Percentiles rank a stretch among this genome's conserved stretches.
These are phyloP conservation scores for Rissa tridactyla DNA, from an alignment of 2,113 vertebrate species.

Conservation along the genomic window DNA sequence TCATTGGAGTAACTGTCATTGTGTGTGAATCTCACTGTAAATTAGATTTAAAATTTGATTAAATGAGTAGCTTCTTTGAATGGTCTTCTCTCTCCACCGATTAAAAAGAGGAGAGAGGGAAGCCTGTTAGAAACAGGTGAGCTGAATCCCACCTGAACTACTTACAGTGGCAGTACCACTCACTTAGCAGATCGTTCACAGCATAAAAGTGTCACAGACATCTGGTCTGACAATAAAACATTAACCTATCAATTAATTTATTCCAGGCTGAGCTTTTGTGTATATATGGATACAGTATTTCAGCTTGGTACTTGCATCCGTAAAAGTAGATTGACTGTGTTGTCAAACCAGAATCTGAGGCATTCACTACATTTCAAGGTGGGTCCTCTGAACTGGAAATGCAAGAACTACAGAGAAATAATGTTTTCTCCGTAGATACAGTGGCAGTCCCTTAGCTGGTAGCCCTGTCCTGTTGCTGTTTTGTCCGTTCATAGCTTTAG, in stretches of 20 bases:
- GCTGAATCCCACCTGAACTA: neutral
- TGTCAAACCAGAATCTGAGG: neutral
- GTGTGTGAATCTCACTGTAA: neutral
- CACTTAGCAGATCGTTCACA: neutral
- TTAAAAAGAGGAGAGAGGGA: neutral
- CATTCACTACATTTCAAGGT: neutral
- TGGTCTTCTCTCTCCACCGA: neutral
- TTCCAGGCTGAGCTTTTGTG: neutral
- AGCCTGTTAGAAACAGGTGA: neutral
- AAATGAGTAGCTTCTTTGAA: neutral
- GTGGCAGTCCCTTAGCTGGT: neutral
- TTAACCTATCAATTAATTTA: neutral
- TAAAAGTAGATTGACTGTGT: neutral
- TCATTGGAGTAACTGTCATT: neutral
- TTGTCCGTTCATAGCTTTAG: neutral
- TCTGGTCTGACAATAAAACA: neutral
- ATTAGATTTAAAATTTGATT: neutral
- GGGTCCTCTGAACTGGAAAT: neutral
- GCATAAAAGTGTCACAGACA: neutral
- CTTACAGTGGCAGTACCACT: neutral
- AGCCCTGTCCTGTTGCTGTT: neutral
- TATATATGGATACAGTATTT: neutral
- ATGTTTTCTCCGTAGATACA: neutral
- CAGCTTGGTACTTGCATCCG: neutral
- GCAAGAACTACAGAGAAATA: neutral